phyloP scores from a whole-genome alignment of 2,888 invertebrate species.

The Tolmerus cingulatus region DNA sequence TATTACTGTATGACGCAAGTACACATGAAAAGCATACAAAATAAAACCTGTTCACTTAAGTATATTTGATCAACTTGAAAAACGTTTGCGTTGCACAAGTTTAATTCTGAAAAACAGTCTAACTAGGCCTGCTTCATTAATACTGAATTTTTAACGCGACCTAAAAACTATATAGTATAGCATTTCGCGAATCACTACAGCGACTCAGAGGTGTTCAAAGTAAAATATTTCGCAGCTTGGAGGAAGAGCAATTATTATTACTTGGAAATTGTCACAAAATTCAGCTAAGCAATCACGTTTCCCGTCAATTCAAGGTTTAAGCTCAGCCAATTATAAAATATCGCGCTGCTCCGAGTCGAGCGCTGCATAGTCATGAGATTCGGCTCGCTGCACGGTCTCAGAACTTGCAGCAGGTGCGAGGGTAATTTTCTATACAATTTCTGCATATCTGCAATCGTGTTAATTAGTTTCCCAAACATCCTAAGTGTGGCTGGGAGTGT shows the following conservation, averaged over 20 bases:
- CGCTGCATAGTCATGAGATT: background rate
- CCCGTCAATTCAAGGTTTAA: background rate
- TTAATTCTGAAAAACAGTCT: no score
- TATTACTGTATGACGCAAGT: no score
- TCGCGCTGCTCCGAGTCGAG: background rate
- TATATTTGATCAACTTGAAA: no score
- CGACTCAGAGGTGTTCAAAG: background rate
- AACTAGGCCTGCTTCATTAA: no score
- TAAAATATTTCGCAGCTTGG: background rate
- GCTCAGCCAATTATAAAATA: background rate
- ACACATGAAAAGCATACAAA: no score
- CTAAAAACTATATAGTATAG: no score
- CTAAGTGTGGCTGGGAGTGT: background rate
- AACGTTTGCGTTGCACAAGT: no score
- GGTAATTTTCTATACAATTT: slow-evolving; percentile 8
- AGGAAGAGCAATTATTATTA: background rate
- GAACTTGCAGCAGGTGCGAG: background rate
- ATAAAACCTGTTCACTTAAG: no score
- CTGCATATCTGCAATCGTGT: slow-evolving; percentile 7
- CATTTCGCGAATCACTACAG: no score
- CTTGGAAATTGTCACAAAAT: background rate
- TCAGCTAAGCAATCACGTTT: background rate
- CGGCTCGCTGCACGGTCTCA: background rate
- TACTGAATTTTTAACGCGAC: no score
- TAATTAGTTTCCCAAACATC: slow-evolving; percentile 20